Evolutionary conservation across 2,113 vertebrate genomes (phyloP).

Genomic region (Ceratotherium simum): DNA sequence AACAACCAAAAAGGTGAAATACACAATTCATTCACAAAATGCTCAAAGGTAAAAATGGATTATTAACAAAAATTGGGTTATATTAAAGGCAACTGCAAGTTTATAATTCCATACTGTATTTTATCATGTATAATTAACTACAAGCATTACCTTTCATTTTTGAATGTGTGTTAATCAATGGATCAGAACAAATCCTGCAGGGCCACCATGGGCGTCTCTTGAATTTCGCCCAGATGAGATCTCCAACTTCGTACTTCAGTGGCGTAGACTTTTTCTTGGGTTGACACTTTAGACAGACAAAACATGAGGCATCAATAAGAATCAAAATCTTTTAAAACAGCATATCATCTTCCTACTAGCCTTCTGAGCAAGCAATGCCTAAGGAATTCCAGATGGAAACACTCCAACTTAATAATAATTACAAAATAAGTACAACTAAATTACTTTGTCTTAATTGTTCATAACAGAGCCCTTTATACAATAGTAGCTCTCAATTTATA

Average conservation of each 20-base stretch:
- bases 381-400: constrained; percentile 12
- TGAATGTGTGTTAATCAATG: constrained; percentile 91
- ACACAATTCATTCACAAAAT: neutral
- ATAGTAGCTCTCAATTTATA: neutral
- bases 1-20: neutral
- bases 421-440: constrained; percentile 24
- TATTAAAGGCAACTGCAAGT: constrained; percentile 18
- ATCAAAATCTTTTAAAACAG: constrained; percentile 69
- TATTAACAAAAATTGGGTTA: constrained; percentile 59
- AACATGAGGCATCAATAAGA: constrained; percentile 79
- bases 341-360: neutral
- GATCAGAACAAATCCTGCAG: constrained; percentile 93
- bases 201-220: constrained; percentile 98
- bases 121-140: constrained; percentile 66
- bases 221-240: constrained; percentile 98
- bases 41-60: neutral
- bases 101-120: neutral
- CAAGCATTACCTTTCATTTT: constrained; percentile 93
- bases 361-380: neutral
- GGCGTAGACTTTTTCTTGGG: constrained; percentile 90
- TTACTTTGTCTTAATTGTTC: neutral
- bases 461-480: neutral
- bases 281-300: constrained; percentile 88
- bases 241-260: constrained; percentile 94
- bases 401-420: neutral